Evolutionary conservation across 2,888 invertebrate species (phyloP).

Genomic region (Apodemia mormo): DNA sequence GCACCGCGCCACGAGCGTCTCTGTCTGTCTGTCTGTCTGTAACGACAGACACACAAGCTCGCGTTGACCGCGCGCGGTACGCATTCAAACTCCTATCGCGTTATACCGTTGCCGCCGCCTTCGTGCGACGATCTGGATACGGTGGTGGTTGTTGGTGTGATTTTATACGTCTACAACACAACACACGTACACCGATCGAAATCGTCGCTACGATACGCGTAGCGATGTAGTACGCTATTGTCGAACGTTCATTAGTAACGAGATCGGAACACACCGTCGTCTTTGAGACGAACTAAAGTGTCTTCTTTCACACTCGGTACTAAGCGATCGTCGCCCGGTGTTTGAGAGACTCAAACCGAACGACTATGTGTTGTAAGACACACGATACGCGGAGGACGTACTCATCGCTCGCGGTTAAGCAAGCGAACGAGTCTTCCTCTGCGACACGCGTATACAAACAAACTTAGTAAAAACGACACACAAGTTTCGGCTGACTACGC

Average conservation of each 20-base stretch:
- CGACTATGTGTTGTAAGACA: not conserved
- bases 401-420: no score
- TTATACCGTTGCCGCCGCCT: no score
- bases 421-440: no score
- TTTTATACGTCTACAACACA: no score
- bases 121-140: no score
- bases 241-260: constrained; percentile 4
- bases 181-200: no score
- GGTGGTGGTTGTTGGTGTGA: no score
- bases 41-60: no score
- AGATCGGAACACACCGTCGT: not conserved
- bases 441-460: not conserved
- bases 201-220: not conserved
- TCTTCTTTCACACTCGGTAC: constrained; percentile 1
- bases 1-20: no score
- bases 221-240: not conserved
- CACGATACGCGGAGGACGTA: not conserved
- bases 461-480: not conserved
- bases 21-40: no score
- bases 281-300: not conserved
- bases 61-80: no score
- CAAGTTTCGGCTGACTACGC: not conserved
- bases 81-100: no score
- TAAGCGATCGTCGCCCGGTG: not conserved
- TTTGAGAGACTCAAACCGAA: constrained; percentile 8